Evolutionary conservation across 2,113 vertebrate species (phyloP), one percentile per base, ranked within the genome.

Genomic region (Spheniscus mendiculus): DNA sequence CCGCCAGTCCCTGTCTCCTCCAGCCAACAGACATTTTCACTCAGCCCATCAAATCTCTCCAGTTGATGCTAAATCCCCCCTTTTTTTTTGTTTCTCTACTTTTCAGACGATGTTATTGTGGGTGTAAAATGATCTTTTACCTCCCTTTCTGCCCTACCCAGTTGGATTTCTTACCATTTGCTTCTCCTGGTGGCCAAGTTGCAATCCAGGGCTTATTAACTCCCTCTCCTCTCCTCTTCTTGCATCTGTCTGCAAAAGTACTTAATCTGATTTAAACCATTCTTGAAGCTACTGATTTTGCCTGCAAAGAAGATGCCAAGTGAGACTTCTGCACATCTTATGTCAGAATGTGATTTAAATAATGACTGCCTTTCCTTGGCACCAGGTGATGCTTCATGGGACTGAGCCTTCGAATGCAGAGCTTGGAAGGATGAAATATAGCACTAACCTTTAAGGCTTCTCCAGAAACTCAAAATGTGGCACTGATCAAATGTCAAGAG

Each of bases 391-490:
- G 38, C 55, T 94, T 95, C 55, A n/a, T 81, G 47, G 32, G 38
- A 61, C 45, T 74, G 55, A 96, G 85, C 63, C 90, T 83, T 87
- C 0, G 0, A 92, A 71, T 45, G 65, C 30, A 47, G 83, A 96
- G 49, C 44, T 91, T 61, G 65, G 72, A 79, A 91, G 69, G 73
- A 92, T 87, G 81, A 97, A 95, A 97, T 92, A 95, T 65, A 96
- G 61, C 56, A 89, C 86, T 95, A 95, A 95, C 96, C 92, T 95
- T 97, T 95, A 97, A 94, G 65, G 63, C 79, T 93, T 90, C 76
- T 96, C 83, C 88, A 95, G 92, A 90, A 95, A 91, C 72, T 77
- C 74, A 89, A 86, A 94, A 92, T 6, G 3, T 90, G 74, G 63
- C 58, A 62, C 88, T 72, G 92, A 94, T 96, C 93, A 90, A 94